Percentiles rank a stretch among this genome's conserved stretches.
phyloP scores from a whole-genome alignment of 2,888 invertebrate genomes.

The Elysia crispata region DNA sequence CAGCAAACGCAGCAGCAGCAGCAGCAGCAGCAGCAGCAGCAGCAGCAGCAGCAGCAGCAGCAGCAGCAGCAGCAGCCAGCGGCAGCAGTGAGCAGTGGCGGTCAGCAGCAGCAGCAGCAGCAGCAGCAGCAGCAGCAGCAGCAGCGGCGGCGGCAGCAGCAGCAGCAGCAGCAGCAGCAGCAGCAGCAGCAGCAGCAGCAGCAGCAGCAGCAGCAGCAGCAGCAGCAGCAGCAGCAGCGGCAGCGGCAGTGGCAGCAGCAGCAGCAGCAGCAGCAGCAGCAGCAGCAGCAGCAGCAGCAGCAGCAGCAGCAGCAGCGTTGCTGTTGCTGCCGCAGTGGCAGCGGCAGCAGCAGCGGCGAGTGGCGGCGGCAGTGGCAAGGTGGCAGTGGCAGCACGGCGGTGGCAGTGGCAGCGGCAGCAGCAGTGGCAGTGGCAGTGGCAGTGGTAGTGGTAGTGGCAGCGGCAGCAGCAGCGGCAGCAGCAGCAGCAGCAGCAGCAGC shows the following conservation, averaged over 20 bases:
- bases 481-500: not conserved
- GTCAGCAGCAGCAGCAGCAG: not conserved
- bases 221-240: not conserved
- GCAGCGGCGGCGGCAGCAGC: not conserved
- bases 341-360: too few relatives aligned
- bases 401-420: not conserved
- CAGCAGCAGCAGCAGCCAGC: not conserved
- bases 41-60: not conserved
- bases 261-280: not conserved
- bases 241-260: not conserved
- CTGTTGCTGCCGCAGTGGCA: too few relatives aligned
- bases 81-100: not conserved
- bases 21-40: not conserved
- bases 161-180: constrained; percentile 11
- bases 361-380: too few relatives aligned
- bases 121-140: not conserved
- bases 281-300: not conserved
- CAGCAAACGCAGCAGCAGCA: not conserved
- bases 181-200: not conserved
- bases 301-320: too few relatives aligned
- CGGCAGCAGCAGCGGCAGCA: not conserved
- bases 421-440: not conserved
- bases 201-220: not conserved
- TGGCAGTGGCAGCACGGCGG: too few relatives aligned
- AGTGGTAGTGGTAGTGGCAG: not conserved